Conservation (phyloP, 2,888 invertebrate genomes). For the Pristionchus mayeri region DNA sequence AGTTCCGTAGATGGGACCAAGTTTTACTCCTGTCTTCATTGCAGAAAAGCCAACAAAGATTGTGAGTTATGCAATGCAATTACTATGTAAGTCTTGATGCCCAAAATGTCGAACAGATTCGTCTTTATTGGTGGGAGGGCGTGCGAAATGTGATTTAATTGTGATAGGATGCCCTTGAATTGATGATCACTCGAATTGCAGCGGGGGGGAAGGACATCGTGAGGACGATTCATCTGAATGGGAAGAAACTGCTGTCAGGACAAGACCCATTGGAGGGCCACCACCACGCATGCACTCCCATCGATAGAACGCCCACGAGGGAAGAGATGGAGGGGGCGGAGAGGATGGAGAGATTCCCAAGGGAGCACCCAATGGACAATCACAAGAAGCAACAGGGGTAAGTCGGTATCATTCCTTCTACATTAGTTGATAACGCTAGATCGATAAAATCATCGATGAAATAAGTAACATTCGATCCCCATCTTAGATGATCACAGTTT, state of each 20-base stretch:
- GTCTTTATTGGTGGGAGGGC: too few species aligned
- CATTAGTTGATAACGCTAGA: not conserved
- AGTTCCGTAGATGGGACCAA: constrained; percentile 39
- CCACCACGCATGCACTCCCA: constrained; percentile 27
- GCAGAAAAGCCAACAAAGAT: constrained; percentile 47
- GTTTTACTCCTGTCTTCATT: constrained; percentile 49
- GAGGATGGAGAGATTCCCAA: not conserved
- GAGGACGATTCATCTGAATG: constrained; percentile 45
- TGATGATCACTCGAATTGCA: not conserved
- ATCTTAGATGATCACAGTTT: too few species aligned
- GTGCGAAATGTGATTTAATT: too few species aligned
- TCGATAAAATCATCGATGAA: too few species aligned
- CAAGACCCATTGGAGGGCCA: constrained; percentile 32
- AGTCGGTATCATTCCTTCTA: not conserved
- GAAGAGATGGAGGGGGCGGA: not conserved
- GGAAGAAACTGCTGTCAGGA: constrained; percentile 25
- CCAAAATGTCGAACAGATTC: too few species aligned
- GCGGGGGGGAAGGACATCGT: constrained; percentile 36
- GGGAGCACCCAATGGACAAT: not conserved
- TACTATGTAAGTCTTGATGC: too few species aligned
- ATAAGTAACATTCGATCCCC: too few species aligned
- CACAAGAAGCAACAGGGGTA: constrained; percentile 8
- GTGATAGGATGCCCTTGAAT: too few species aligned
- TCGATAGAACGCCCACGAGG: not conserved
- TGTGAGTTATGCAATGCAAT: constrained; percentile 14